Conservation (phyloP, 2,888 invertebrate genomes). For the Scaptomyza parva region DNA sequence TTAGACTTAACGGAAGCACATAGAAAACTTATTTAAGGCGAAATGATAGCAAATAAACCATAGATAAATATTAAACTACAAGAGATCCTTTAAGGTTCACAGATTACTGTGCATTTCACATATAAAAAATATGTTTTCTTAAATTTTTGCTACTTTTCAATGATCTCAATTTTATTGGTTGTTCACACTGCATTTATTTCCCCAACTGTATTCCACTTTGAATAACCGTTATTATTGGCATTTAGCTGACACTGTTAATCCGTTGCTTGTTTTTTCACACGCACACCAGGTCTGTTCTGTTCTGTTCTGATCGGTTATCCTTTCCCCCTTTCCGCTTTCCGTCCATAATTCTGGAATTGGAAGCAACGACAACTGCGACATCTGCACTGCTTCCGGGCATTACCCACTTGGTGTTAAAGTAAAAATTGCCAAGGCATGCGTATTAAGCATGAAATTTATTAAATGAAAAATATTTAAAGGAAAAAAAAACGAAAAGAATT, state of each 20-base stretch:
- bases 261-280: constrained; percentile 4
- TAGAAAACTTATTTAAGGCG: too few species aligned
- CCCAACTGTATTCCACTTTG: constrained; percentile 1
- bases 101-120: too few species aligned
- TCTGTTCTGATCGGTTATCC: constrained; percentile 32
- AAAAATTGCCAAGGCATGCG: constrained; percentile 75
- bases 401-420: constrained; percentile 73
- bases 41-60: neutral
- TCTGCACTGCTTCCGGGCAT: constrained; percentile 77
- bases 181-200: constrained; percentile 23
- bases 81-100: too few species aligned
- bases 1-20: too few species aligned
- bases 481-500: constrained; percentile 19
- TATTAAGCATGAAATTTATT: constrained; percentile 81
- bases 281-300: neutral
- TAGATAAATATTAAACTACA: neutral
- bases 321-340: constrained; percentile 12
- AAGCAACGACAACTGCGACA: constrained; percentile 60
- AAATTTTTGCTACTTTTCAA: neutral
- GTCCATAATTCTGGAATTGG: constrained; percentile 44
- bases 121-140: neutral
- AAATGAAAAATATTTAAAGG: constrained; percentile 19
- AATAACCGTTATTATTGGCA: constrained; percentile 11
- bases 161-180: constrained; percentile 14
- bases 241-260: constrained; percentile 18